phyloP scores from a whole-genome alignment of 53 echinoderm and acorn worm species.

The Echinometra lucunter region DNA sequence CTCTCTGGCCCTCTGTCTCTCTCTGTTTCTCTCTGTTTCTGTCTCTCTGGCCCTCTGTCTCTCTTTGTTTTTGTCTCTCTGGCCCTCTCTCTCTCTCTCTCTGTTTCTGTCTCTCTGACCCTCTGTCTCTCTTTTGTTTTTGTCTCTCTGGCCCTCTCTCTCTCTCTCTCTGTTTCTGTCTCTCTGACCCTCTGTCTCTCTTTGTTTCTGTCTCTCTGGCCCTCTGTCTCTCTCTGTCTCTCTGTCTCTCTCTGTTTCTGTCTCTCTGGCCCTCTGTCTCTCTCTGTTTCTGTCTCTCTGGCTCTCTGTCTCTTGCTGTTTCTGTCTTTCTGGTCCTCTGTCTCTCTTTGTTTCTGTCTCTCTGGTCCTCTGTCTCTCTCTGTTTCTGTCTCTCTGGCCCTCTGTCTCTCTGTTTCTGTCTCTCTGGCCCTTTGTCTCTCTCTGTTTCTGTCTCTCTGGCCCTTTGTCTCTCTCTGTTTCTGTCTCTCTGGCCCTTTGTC shows the following conservation, averaged over 20 bases:
- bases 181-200: too few relatives aligned
- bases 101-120: neutral
- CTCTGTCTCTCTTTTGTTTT: too few relatives aligned
- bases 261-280: neutral
- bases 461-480: too few relatives aligned
- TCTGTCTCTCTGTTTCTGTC: too few relatives aligned
- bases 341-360: neutral
- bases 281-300: neutral
- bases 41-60: neutral
- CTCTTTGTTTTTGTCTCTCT: too few relatives aligned
- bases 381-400: neutral
- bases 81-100: neutral
- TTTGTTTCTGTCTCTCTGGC: too few relatives aligned
- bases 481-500: too few relatives aligned
- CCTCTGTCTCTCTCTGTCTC: too few relatives aligned
- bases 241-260: neutral
- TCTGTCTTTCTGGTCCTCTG: neutral
- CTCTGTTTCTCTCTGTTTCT: neutral
- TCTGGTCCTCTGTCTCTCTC: neutral
- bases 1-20: neutral
- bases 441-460: too few relatives aligned
- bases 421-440: too few relatives aligned
- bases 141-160: neutral
- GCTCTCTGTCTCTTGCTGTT: neutral
- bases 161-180: too few relatives aligned